Evolutionary conservation across 2,797 vertebrate genomes (phyloP).

Genomic region (Notoglanidium macrostoma): DNA sequence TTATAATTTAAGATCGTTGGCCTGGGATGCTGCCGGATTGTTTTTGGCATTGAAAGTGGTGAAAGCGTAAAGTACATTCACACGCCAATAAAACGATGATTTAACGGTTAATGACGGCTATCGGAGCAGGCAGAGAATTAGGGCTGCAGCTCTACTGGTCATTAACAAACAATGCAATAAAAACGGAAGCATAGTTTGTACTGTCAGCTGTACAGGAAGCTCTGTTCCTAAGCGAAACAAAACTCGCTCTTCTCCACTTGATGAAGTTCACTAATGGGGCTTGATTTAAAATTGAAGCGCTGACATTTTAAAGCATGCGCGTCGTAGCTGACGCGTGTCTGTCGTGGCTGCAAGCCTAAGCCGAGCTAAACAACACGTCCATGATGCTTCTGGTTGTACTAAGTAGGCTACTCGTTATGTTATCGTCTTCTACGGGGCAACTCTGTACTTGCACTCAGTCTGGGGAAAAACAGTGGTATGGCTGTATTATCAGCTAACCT

Average conservation of each 20-base stretch:
- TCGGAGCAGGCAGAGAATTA: not conserved
- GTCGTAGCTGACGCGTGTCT: not conserved
- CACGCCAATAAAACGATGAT: not conserved
- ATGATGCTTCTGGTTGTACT: not conserved
- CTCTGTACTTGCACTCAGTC: not conserved
- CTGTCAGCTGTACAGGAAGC: too few species aligned
- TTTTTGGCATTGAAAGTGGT: too few species aligned
- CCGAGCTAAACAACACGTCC: not conserved
- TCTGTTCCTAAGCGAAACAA: too few species aligned
- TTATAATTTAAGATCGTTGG: too few species aligned
- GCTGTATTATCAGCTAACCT: not conserved
- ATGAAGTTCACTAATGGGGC: too few species aligned
- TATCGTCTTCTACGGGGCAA: not conserved
- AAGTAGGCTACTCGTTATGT: not conserved
- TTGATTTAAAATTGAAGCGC: not conserved
- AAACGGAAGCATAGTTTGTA: too few species aligned
- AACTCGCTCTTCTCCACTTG: too few species aligned
- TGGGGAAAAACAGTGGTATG: not conserved
- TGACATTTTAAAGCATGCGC: not conserved
- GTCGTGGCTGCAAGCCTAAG: not conserved
- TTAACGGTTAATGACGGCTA: not conserved
- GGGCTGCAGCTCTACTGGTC: too few species aligned
- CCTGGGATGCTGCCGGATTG: too few species aligned
- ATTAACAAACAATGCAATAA: too few species aligned
- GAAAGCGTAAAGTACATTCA: too few species aligned